A percentile compares a stretch with the other conserved stretches of the same genome.
Evolutionary conservation across 2,113 vertebrate species (phyloP).

Genomic region (Myocastor coypus): DNA sequence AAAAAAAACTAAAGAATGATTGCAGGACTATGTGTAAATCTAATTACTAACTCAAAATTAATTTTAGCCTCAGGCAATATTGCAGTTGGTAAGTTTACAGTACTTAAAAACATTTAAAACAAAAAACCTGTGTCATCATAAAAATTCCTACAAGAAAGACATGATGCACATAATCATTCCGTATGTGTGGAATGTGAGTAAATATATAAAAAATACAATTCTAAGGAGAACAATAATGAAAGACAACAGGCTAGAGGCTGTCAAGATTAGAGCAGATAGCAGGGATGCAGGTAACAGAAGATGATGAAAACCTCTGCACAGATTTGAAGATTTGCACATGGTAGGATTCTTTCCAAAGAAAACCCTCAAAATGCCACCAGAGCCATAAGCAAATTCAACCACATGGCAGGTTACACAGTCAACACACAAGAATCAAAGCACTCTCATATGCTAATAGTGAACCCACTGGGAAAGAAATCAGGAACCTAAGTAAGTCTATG

Average conservation of each 20-base stretch:
- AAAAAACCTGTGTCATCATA: background rate
- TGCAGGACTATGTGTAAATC: background rate
- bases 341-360: no score
- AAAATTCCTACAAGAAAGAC: constrained; percentile 4
- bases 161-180: background rate
- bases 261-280: background rate
- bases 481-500: no score
- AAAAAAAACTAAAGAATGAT: background rate
- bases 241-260: background rate
- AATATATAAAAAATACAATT: constrained; percentile 1
- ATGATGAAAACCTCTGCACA: background rate
- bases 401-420: no score
- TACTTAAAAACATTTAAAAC: background rate
- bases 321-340: background rate
- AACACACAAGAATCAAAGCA: no score
- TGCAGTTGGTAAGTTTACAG: background rate
- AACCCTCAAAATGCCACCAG: no score
- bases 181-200: background rate
- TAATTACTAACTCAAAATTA: constrained; percentile 3
- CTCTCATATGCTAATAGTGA: no score
- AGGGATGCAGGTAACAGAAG: background rate
- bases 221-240: background rate
- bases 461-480: no score
- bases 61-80: background rate
- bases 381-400: no score